Evolutionary conservation across 2,113 vertebrate species (phyloP).

Genomic region (Prietella phreatophila): DNA sequence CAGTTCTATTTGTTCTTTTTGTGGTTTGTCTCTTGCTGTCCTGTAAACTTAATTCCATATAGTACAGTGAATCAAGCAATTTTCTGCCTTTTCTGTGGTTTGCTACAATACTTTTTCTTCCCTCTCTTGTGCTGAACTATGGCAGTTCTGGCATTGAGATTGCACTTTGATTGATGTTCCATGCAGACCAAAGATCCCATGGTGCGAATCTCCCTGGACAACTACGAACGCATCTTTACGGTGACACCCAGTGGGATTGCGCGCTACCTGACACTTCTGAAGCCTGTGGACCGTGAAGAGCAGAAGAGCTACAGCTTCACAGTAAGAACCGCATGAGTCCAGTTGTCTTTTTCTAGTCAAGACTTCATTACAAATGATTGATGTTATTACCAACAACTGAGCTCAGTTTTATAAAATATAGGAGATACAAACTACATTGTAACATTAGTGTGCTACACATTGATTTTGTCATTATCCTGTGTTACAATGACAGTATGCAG

Average conservation of each 20-base stretch:
- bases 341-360: conserved; percentile 16
- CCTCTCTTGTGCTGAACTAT: not conserved
- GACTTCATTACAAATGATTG: conserved; percentile 43
- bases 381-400: not conserved
- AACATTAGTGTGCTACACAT: not conserved
- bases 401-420: conserved; percentile 1
- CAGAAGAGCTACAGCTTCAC: conserved; percentile 87
- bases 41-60: not conserved
- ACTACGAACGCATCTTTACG: conserved; percentile 80
- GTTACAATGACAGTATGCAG: conserved; percentile 23
- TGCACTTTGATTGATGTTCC: conserved; percentile 42
- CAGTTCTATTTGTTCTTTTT: not conserved
- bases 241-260: conserved; percentile 82
- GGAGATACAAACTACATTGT: not conserved
- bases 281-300: conserved; percentile 88
- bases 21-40: not conserved
- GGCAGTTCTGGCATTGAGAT: conserved; percentile 18
- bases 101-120: not conserved
- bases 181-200: conserved; percentile 87
- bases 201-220: conserved; percentile 83
- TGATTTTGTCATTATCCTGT: conserved; percentile 15
- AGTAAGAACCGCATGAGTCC: conserved; percentile 67
- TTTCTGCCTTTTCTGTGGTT: conserved; percentile 1
- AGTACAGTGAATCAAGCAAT: not conserved
- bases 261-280: conserved; percentile 87